Evolutionary conservation across 2,888 invertebrate genomes (phyloP).

Genomic region (Ypsolopha scabrella): DNA sequence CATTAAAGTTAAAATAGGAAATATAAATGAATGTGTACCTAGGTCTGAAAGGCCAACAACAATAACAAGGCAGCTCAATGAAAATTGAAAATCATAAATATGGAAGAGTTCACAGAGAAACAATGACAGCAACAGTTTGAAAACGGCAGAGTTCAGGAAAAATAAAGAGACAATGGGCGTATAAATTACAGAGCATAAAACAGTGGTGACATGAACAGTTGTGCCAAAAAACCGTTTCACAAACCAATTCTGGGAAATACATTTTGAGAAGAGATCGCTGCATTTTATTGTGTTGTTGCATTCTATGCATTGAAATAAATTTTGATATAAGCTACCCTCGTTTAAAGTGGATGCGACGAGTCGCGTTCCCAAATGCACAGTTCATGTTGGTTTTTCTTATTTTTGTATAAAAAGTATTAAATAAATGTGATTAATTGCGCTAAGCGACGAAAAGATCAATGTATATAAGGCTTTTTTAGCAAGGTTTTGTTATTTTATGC

Average conservation of each 20-base stretch:
- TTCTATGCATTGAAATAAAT: constrained; percentile 10
- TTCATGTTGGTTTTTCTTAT: too few species aligned
- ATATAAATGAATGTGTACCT: neutral
- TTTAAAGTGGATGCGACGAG: too few species aligned
- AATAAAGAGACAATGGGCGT: constrained; percentile 25
- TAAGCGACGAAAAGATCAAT: too few species aligned
- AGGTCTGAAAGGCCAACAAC: too few species aligned
- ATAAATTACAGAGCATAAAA: constrained; percentile 37
- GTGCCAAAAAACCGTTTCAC: constrained; percentile 28
- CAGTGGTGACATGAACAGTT: constrained; percentile 27
- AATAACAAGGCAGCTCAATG: neutral
- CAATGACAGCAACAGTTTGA: constrained; percentile 31
- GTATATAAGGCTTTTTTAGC: too few species aligned
- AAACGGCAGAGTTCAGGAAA: constrained; percentile 16
- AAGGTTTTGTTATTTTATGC: too few species aligned
- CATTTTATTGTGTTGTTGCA: neutral
- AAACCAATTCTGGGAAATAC: neutral
- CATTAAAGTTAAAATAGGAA: neutral
- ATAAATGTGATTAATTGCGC: too few species aligned
- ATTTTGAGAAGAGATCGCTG: too few species aligned
- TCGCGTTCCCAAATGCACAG: too few species aligned
- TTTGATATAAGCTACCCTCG: neutral
- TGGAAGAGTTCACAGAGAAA: constrained; percentile 12
- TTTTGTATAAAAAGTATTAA: too few species aligned
- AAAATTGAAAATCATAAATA: constrained; percentile 10